Conservation (phyloP, 2,797 vertebrate species). For the Gorsachius magnificus region DNA sequence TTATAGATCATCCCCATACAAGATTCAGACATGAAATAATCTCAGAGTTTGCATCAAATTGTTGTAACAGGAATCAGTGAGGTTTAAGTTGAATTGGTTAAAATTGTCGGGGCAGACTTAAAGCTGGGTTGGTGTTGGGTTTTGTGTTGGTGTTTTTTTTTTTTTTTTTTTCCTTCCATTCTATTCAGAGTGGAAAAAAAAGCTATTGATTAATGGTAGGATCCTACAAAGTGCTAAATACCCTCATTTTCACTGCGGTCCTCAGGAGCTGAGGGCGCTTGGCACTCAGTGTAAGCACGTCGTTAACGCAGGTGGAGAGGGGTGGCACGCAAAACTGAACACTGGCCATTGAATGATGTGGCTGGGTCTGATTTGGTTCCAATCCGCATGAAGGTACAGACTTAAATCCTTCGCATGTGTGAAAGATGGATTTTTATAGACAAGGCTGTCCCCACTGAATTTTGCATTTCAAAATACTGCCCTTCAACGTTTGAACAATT, state of each 20-base stretch:
- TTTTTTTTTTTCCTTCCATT: neutral
- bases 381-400: neutral
- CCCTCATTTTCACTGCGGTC: neutral
- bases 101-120: neutral
- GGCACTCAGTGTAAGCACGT: accelerated
- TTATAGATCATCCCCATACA: neutral
- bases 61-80: neutral
- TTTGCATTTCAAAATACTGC: constrained; percentile 51
- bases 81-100: neutral
- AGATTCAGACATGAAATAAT: neutral
- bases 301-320: neutral
- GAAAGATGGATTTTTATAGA: neutral
- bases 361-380: neutral
- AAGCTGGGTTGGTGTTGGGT: neutral
- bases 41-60: neutral
- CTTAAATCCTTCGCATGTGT: neutral
- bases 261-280: neutral
- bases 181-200: neutral
- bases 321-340: neutral
- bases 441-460: neutral
- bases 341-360: neutral
- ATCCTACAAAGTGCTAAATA: neutral
- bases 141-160: too few relatives aligned
- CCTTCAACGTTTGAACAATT: constrained; percentile 28
- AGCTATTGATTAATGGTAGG: neutral